Base-by-base conservation (phyloP, 2,888 invertebrate genomes). In the Sipunculus nudus region DNA sequence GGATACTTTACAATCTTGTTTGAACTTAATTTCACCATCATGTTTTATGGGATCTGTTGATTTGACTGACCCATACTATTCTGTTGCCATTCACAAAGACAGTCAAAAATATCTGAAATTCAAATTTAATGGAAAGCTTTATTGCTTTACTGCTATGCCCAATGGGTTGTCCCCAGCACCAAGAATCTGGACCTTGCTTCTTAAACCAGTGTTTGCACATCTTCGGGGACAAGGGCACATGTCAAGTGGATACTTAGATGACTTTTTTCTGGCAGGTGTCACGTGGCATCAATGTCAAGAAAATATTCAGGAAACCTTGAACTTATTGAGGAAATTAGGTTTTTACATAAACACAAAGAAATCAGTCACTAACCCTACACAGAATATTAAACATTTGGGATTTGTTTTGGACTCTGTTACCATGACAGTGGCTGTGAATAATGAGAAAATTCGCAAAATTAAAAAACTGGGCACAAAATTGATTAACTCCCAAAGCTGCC, bases 401-500 rank as follows among this genome's bases (percentile, higher is more conserved):
- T 71, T 69, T 53, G 13, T 59, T 4, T 40, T 71, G 10, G 59
- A 67, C 40, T 67, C 67, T 29, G 26, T 21, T 13, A 35, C 47
- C n/a, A 68, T 63, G 63, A 61, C 46, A 13, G 62, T 59, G n/a
- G n/a, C n/a, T n/a, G 28, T 16, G 26, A 13, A 13, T 63, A 25
- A 49, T 58, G 16, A 31, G 13, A 65, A 56, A 41, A 16, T 3
- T 10, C 16, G 35, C 6, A 47, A 39, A n/a, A 10, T 55, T 10
- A 31, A 4, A 31, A 26, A 38, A 2, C 28, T n/a, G 2, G 54
- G 40, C 23, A 13, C 4, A 3, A 19, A 35, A 5, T 13, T 55
- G 10, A 26, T 60, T 19, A 3, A 13, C 10, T 1, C 21, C 23
- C 16, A 40, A 2, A 23, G 4, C 16, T 32, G 35, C 5, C 23